phyloP scores from a whole-genome alignment of 2,888 invertebrate genomes.

The Tuberolachnus salignus region DNA sequence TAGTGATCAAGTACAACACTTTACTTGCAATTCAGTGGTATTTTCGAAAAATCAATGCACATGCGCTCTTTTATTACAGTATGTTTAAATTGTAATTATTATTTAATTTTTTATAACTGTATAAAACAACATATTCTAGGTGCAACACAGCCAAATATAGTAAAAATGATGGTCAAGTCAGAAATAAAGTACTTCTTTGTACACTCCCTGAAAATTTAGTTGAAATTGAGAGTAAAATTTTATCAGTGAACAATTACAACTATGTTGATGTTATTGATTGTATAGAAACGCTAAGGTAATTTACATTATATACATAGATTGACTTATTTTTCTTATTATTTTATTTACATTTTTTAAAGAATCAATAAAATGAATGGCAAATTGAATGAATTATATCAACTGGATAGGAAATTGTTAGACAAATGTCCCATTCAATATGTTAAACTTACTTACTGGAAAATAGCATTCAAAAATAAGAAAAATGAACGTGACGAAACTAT shows the following conservation, averaged over 20 bases:
- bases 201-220: slow-evolving; percentile 45
- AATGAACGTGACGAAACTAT: slow-evolving; percentile 22
- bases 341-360: slow-evolving; percentile 20
- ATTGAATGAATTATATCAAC: slow-evolving; percentile 13
- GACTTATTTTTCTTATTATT: background rate
- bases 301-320: background rate
- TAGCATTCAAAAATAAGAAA: slow-evolving; percentile 36
- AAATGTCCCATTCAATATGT: slow-evolving; percentile 28
- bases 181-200: slow-evolving; percentile 49
- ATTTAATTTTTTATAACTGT: no score
- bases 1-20: slow-evolving; percentile 40
- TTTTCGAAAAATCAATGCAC: slow-evolving; percentile 48
- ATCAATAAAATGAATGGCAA: slow-evolving; percentile 26
- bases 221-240: slow-evolving; percentile 45
- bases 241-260: slow-evolving; percentile 15
- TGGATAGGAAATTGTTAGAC: slow-evolving; percentile 36
- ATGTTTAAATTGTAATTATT: background rate
- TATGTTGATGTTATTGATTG: slow-evolving; percentile 50
- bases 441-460: slow-evolving; percentile 49
- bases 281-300: slow-evolving; percentile 45
- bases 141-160: slow-evolving; percentile 41
- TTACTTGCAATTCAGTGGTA: slow-evolving; percentile 46
- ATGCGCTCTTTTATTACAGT: slow-evolving; percentile 45
- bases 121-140: slow-evolving; percentile 2
- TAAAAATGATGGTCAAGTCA: slow-evolving; percentile 45